These are phyloP conservation scores for Ophioninae sp. DNA, from an alignment of 2,888 invertebrate species.

Conservation along the genomic window DNA sequence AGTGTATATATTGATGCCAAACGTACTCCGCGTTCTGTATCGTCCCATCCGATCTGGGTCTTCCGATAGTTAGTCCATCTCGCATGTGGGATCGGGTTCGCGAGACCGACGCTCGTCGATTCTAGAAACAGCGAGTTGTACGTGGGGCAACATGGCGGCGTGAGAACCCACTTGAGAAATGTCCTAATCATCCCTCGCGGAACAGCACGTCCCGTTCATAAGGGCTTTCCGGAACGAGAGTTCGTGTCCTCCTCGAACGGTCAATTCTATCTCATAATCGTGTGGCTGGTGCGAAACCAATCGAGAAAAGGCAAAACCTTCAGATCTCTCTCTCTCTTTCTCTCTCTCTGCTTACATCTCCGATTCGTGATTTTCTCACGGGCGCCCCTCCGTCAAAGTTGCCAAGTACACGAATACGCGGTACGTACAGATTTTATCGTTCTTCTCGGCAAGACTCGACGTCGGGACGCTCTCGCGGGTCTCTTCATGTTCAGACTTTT, in stretches of 20 bases:
- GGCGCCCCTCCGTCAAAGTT: constrained; percentile 37
- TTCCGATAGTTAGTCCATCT: not conserved
- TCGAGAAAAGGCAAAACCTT: not conserved
- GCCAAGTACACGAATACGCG: constrained; percentile 7
- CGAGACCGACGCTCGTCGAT: not conserved
- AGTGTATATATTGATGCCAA: not conserved
- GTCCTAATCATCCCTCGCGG: not conserved
- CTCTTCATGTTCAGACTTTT: not conserved
- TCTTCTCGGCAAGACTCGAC: constrained; percentile 35
- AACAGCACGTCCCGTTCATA: not conserved
- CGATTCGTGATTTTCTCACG: constrained; percentile 49
- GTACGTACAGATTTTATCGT: constrained; percentile 51
- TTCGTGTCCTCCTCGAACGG: not conserved
- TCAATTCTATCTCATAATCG: not conserved
- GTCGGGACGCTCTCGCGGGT: constrained; percentile 20
- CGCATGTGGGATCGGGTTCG: not conserved
- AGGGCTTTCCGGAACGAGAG: not conserved
- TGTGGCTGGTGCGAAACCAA: not conserved
- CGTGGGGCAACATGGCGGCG: not conserved
- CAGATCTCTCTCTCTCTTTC: not conserved
- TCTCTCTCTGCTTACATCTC: constrained; percentile 11
- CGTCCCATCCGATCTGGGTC: not conserved
- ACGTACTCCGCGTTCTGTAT: not conserved
- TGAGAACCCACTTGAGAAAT: not conserved
- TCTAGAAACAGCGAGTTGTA: not conserved